Percentiles rank a stretch among this genome's conserved stretches.
Conservation (phyloP, 2,888 invertebrate genomes). For the Biston stratarius region DNA sequence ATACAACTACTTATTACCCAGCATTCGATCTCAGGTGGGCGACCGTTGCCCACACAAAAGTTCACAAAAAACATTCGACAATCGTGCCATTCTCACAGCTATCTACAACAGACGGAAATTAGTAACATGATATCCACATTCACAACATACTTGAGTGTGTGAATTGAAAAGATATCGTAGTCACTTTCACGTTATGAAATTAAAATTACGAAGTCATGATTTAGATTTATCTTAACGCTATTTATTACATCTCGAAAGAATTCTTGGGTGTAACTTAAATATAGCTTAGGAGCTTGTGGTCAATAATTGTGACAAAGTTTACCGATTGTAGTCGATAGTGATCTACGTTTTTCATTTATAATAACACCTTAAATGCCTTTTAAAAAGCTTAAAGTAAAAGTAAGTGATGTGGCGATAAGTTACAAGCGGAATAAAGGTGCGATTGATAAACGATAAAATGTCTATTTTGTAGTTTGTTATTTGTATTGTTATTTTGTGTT, state of each 20-base stretch:
- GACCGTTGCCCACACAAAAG: slow-evolving; percentile 39
- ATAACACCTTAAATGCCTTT: slow-evolving; percentile 37
- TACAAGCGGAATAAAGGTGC: slow-evolving; percentile 29
- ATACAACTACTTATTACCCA: slow-evolving; percentile 28
- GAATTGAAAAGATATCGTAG: slow-evolving; percentile 49
- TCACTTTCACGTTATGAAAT: slow-evolving; percentile 59
- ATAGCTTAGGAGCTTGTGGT: slow-evolving; percentile 29
- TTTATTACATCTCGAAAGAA: slow-evolving; percentile 35
- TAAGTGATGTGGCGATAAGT: slow-evolving; percentile 33
- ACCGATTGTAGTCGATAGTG: slow-evolving; percentile 47
- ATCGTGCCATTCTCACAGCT: slow-evolving; percentile 45
- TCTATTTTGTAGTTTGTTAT: slow-evolving; percentile 21
- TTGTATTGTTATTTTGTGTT: slow-evolving; percentile 25
- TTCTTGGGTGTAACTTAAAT: slow-evolving; percentile 26
- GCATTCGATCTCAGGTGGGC: slow-evolving; percentile 46
- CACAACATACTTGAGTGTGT: slow-evolving; percentile 44
- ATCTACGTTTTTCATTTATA: slow-evolving; percentile 48
- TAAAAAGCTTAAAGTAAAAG: slow-evolving; percentile 37
- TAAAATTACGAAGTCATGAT: slow-evolving; percentile 44
- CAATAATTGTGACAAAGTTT: slow-evolving; percentile 46
- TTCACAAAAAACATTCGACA: slow-evolving; percentile 36
- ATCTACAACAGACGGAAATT: slow-evolving; percentile 43
- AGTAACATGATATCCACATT: slow-evolving; percentile 42
- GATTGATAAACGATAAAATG: slow-evolving; percentile 31
- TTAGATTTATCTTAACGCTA: slow-evolving; percentile 41